Evolutionary conservation across 2,797 vertebrate genomes (phyloP).

Genomic region (Etheostoma nigrum): DNA sequence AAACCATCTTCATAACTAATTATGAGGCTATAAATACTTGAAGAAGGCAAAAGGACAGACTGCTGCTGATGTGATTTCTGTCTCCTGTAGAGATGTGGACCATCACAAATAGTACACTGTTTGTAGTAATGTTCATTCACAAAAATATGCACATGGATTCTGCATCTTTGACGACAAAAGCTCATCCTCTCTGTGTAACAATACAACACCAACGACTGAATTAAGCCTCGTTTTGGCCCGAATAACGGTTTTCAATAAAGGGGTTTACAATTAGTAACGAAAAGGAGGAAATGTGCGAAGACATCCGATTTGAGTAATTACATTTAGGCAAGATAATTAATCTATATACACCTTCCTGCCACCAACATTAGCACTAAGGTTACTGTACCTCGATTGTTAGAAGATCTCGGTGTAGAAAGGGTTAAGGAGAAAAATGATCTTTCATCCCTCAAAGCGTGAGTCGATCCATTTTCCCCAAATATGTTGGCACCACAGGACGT

Average conservation of each 20-base stretch:
- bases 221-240: conserved; percentile 28
- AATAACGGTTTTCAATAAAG: conserved; percentile 3
- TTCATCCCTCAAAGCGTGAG: conserved; percentile 81
- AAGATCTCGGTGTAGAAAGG: conserved; percentile 79
- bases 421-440: conserved; percentile 84
- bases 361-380: conserved; percentile 22
- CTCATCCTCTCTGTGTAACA: conserved; percentile 13
- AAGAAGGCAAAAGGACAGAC: neutral
- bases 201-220: conserved; percentile 3
- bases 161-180: conserved; percentile 50
- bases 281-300: neutral
- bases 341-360: neutral
- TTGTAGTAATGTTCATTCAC: conserved; percentile 65
- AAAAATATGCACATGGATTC: conserved; percentile 53
- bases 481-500: conserved; percentile 44
- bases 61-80: conserved; percentile 6
- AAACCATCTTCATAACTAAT: neutral
- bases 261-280: neutral
- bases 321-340: neutral
- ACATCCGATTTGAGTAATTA: neutral
- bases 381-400: conserved; percentile 85
- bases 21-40: conserved; percentile 13
- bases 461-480: conserved; percentile 66
- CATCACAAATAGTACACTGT: conserved; percentile 25
- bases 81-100: conserved; percentile 54